Conservation (phyloP, 2,113 vertebrate genomes). For the Aix galericulata region DNA sequence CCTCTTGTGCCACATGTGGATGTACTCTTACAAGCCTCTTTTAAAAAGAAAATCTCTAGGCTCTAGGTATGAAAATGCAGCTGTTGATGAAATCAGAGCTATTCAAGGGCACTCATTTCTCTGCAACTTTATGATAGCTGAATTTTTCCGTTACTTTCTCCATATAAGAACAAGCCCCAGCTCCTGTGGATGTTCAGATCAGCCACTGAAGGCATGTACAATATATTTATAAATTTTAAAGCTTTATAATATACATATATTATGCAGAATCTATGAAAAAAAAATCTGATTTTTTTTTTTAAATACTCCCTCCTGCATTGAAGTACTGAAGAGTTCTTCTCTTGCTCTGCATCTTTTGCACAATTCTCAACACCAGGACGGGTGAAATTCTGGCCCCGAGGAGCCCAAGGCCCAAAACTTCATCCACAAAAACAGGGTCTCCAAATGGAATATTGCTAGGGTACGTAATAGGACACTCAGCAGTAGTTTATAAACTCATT, state of each 20-base stretch:
- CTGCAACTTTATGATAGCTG: neutral
- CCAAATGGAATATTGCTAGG: neutral
- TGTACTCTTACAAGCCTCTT: neutral
- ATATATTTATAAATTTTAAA: neutral
- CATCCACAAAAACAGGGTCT: neutral
- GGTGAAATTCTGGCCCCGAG: neutral
- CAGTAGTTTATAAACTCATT: slow-evolving; percentile 53
- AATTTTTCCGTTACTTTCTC: neutral
- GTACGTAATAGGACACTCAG: neutral
- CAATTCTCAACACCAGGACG: neutral
- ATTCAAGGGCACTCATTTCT: neutral
- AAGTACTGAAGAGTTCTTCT: neutral
- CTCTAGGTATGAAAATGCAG: neutral
- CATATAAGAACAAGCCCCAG: neutral
- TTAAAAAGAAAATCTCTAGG: neutral
- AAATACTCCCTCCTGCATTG: neutral
- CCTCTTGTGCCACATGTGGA: neutral
- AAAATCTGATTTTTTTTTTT: neutral
- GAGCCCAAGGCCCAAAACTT: neutral
- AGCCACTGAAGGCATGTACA: neutral
- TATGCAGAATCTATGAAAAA: neutral
- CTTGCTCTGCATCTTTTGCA: neutral
- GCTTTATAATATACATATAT: neutral
- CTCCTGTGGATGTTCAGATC: neutral
- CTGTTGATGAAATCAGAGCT: neutral